Percentiles rank a stretch among this genome's conserved stretches.
These are phyloP conservation scores for Rhodophaea formosa DNA, from an alignment of 2,888 invertebrate species.

Conservation along the genomic window DNA sequence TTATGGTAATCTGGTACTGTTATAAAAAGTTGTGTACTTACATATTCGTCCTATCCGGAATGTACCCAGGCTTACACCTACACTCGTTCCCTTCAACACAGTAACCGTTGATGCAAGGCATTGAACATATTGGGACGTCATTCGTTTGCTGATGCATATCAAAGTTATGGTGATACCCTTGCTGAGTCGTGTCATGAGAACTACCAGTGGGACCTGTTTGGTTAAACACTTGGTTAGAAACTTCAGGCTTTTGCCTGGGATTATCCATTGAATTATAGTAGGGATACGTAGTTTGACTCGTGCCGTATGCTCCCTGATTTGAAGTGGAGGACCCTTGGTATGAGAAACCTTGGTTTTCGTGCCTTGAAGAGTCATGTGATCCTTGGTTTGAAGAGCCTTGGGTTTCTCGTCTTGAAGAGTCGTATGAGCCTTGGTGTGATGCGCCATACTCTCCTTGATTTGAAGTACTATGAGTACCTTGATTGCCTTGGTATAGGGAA, in stretches of 20 bases:
- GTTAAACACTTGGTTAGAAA: constrained; percentile 4
- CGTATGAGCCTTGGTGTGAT: neutral
- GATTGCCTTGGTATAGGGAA: neutral
- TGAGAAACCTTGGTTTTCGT: neutral
- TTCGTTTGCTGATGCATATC: constrained; percentile 23
- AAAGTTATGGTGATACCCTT: constrained; percentile 19
- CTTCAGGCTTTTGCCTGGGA: constrained; percentile 1
- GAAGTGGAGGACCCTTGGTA: neutral
- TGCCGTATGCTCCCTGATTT: neutral
- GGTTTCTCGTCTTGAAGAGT: neutral
- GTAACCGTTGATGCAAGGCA: constrained; percentile 85
- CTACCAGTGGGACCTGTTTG: neutral
- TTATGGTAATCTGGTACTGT: too few species aligned
- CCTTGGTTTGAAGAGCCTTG: neutral
- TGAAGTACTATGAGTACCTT: neutral
- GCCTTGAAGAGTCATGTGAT: neutral
- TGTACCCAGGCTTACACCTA: constrained; percentile 78
- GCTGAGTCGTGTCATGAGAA: neutral
- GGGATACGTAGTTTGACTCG: neutral
- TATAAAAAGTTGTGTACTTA: constrained; percentile 28
- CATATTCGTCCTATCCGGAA: constrained; percentile 58
- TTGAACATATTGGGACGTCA: constrained; percentile 68
- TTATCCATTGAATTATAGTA: neutral
- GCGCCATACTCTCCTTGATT: neutral
- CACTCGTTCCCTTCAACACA: constrained; percentile 81